Evolutionary conservation across 2,797 vertebrate genomes (phyloP).

Genomic region (Micropoecilia bifurca): DNA sequence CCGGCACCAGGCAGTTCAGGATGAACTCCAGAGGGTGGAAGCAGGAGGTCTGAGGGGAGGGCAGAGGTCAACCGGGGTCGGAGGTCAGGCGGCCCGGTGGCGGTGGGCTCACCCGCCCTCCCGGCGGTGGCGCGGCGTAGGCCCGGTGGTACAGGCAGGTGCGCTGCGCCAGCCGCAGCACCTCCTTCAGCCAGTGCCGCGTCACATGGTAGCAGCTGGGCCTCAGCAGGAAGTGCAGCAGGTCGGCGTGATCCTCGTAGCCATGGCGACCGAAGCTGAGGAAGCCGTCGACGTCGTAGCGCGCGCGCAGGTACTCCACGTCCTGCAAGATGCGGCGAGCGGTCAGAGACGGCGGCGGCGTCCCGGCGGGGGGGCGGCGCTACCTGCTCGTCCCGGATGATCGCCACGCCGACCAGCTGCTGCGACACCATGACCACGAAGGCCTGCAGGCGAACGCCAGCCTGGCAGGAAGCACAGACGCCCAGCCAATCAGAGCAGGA

Average conservation of each 20-base stretch:
- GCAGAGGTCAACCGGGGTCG: slow-evolving; percentile 42
- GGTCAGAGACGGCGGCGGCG: not conserved
- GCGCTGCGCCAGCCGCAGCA: slow-evolving; percentile 86
- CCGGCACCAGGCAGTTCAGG: slow-evolving; percentile 89
- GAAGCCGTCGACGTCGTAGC: slow-evolving; percentile 93
- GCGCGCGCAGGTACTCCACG: slow-evolving; percentile 86
- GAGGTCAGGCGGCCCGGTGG: slow-evolving; percentile 1
- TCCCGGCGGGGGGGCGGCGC: too few relatives aligned
- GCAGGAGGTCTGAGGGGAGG: slow-evolving; percentile 83
- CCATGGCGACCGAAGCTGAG: slow-evolving; percentile 87
- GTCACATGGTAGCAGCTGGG: slow-evolving; percentile 82
- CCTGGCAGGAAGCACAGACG: slow-evolving; percentile 68
- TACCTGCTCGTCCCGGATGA: slow-evolving; percentile 91
- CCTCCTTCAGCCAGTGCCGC: slow-evolving; percentile 89
- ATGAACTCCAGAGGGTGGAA: slow-evolving; percentile 86
- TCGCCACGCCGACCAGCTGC: slow-evolving; percentile 85
- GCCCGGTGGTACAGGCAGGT: slow-evolving; percentile 87
- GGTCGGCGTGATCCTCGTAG: slow-evolving; percentile 86
- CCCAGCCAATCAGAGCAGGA: too few relatives aligned
- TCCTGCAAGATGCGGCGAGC: slow-evolving; percentile 79
- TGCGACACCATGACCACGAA: slow-evolving; percentile 85
- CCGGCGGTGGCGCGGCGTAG: slow-evolving; percentile 76
- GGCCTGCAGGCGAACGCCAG: slow-evolving; percentile 81
- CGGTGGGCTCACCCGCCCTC: slow-evolving; percentile 79
- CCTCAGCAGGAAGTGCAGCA: slow-evolving; percentile 87